Base-by-base conservation (phyloP, 2,888 invertebrate genomes). In the Saturnia japonica region DNA sequence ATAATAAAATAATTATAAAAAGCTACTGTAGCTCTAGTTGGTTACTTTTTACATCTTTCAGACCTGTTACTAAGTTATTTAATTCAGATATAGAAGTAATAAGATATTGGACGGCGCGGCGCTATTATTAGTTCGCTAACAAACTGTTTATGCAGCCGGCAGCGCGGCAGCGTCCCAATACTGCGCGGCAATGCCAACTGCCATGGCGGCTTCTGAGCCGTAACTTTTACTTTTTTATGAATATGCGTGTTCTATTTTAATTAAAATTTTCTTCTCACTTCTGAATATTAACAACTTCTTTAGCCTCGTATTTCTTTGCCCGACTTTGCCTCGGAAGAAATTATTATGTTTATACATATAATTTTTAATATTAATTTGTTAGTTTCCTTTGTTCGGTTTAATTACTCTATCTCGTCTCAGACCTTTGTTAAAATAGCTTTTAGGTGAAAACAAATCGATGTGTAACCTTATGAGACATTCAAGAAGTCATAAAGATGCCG, bases 391-490 rank as follows among this genome's bases (percentile, higher is more conserved):
- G 12, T 42, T 22, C 54, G 3, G 54, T 66, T 68, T 69, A 51
- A 69, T 47, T 42, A 47, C 45, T 64, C 45, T 22, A 40, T 70
- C 40, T 51, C 28, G 14, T 43, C 25, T 40, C 42, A 54, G 47
- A 68, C 51, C 71, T 64, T 19, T 28, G 43, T 64, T 47, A 79
- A 83, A 88, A 87, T 87, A 88, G 89, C 85, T 88, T 83, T 79
- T 78, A 82, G 85, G 85, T 84, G 84, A 84, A 86, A 84, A 85
- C 82, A 87, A 92, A 93, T 91, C 89, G 91, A 93, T 92, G 91
- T 90, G 91, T 91, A 89, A 88, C 84, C 91, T 93, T 91, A 93
- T 91, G 92, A 88, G 88, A 91, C 91, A 89, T 92, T 93, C 87
- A 84, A 89, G 89, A 86, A 91, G 90, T 92, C 92, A 88, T 94